A percentile compares a stretch with the other conserved stretches of the same genome.
Conservation (phyloP, 2,888 invertebrate genomes). For the Dicyrtoma fusca region DNA sequence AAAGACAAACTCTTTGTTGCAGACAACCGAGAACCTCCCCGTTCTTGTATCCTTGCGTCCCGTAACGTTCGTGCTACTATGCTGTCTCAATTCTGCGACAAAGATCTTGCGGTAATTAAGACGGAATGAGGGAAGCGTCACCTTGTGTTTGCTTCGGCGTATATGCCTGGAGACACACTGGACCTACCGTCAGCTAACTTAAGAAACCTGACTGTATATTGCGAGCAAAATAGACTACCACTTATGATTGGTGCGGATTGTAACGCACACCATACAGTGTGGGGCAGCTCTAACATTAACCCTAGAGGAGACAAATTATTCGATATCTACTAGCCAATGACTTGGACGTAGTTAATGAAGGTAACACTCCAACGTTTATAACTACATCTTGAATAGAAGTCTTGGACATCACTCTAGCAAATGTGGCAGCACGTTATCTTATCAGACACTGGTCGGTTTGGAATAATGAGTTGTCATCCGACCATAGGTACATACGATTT, state of each 20-base stretch:
- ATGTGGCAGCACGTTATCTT: not conserved
- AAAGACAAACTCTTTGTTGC: not conserved
- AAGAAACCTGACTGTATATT: no score
- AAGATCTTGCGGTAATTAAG: not conserved
- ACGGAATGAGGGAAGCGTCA: not conserved
- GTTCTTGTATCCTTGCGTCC: not conserved
- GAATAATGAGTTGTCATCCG: conserved; percentile 30
- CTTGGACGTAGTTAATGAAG: conserved; percentile 36
- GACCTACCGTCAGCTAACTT: not conserved
- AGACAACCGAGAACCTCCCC: not conserved
- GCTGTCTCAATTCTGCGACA: not conserved
- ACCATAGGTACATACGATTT: conserved; percentile 39
- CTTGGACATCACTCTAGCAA: conserved; percentile 36
- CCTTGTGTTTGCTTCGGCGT: not conserved
- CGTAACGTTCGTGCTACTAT: not conserved
- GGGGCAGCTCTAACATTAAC: conserved; percentile 40
- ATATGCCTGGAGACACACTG: not conserved
- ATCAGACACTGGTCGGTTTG: conserved; percentile 38
- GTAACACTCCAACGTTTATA: conserved; percentile 35
- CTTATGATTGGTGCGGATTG: conserved; percentile 40
- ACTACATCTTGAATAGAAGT: conserved; percentile 29
- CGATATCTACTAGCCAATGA: conserved; percentile 19
- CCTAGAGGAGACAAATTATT: conserved; percentile 32
- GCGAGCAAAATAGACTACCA: not conserved
- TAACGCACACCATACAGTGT: conserved; percentile 41